phyloP scores from a whole-genome alignment of 2,113 vertebrate species.

The Ciconia maguari region DNA sequence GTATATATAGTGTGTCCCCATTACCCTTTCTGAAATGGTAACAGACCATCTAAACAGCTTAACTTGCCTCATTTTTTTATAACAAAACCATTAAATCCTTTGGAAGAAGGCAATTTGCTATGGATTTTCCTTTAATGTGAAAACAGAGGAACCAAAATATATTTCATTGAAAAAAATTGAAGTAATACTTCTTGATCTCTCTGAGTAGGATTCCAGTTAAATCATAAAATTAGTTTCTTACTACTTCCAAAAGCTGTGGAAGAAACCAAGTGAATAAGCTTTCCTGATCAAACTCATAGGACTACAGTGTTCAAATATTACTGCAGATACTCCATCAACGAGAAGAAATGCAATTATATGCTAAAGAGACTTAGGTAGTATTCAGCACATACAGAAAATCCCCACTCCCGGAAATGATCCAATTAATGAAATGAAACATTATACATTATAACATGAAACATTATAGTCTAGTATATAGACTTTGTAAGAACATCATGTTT shows the following conservation, averaged over 20 bases:
- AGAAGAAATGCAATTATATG: not conserved
- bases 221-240: not conserved
- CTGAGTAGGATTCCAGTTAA: not conserved
- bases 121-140: not conserved
- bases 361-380: not conserved
- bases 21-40: not conserved
- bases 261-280: not conserved
- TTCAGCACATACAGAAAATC: not conserved
- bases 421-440: not conserved
- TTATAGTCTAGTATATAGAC: not conserved
- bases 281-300: not conserved
- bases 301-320: constrained; percentile 13
- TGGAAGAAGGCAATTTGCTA: not conserved
- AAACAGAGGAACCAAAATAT: not conserved
- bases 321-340: not conserved
- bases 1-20: not conserved
- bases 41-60: not conserved
- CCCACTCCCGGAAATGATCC: not conserved
- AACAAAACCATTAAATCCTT: not conserved
- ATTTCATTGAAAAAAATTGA: not conserved
- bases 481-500: not conserved
- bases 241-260: not conserved
- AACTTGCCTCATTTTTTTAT: not conserved
- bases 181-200: not conserved
- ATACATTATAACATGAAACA: not conserved